Percentiles rank a stretch among this genome's conserved stretches.
phyloP scores from a whole-genome alignment of 2,113 vertebrate genomes.

The Forbesichthys agassizii region DNA sequence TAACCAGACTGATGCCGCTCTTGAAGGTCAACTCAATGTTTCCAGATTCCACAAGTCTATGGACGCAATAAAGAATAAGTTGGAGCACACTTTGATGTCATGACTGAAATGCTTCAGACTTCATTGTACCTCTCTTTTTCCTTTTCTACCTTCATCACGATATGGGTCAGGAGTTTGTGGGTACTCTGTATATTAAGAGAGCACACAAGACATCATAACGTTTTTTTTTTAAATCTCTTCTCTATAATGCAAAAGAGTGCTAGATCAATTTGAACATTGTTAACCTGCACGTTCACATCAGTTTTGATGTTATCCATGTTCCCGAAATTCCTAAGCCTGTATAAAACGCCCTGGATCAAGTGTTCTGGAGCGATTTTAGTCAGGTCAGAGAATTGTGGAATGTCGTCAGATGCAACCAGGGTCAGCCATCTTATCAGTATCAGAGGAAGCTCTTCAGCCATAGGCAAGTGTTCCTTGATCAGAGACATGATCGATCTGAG shows the following conservation, averaged over 20 bases:
- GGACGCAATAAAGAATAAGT: neutral
- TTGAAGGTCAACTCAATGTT: neutral
- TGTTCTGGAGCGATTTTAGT: constrained; percentile 36
- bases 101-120: neutral
- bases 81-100: neutral
- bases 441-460: constrained; percentile 43
- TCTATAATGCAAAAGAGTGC: too few relatives aligned
- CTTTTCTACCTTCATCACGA: constrained; percentile 46
- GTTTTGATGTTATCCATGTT: neutral
- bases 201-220: neutral
- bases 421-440: constrained; percentile 66
- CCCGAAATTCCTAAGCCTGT: constrained; percentile 45
- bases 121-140: constrained; percentile 57
- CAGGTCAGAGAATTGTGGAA: constrained; percentile 36
- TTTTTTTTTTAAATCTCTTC: too few relatives aligned
- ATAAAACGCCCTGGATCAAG: constrained; percentile 67
- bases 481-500: constrained; percentile 56
- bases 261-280: neutral
- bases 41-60: constrained; percentile 45
- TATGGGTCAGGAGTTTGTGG: constrained; percentile 26
- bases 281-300: constrained; percentile 43
- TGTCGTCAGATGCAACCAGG: constrained; percentile 61
- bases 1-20: constrained; percentile 38
- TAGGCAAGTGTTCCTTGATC: constrained; percentile 15
- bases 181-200: constrained; percentile 38